Conservation (phyloP, 1,140 invertebrate genomes). For the Rhysida immarginata region DNA sequence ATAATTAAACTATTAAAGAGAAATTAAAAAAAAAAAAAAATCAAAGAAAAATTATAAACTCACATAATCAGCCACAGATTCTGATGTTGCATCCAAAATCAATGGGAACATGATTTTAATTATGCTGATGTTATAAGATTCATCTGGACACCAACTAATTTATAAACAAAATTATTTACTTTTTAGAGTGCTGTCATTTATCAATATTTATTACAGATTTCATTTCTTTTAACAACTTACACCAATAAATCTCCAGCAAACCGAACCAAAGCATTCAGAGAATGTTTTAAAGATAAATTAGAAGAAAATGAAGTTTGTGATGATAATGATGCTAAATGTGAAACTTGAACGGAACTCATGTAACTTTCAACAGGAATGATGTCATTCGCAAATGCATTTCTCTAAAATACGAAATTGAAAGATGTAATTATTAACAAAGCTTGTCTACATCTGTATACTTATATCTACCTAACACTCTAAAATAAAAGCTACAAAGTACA, state of each 20-base stretch:
- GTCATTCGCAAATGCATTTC: constrained; percentile 50
- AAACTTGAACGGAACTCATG: constrained; percentile 38
- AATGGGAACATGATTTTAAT: constrained; percentile 48
- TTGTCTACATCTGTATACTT: too few species aligned
- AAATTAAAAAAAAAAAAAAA: not conserved
- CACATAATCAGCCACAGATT: constrained; percentile 45
- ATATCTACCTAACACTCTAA: constrained; percentile 1
- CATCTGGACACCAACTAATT: constrained; percentile 35
- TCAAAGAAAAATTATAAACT: constrained; percentile 12
- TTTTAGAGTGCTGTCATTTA: too few species aligned
- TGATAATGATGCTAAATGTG: constrained; percentile 37
- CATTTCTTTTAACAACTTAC: constrained; percentile 29
- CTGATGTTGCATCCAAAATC: constrained; percentile 54
- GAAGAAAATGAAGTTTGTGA: constrained; percentile 42
- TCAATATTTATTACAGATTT: not conserved
- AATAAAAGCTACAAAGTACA: constrained; percentile 6
- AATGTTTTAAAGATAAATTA: constrained; percentile 48
- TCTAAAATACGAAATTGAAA: constrained; percentile 33
- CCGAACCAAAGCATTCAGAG: constrained; percentile 45
- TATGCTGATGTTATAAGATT: constrained; percentile 31
- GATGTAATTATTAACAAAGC: too few species aligned
- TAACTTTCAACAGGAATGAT: constrained; percentile 69
- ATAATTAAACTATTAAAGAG: too few species aligned
- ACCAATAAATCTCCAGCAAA: constrained; percentile 49
- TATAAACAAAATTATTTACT: not conserved